Evolutionary conservation across 2,113 vertebrate species (phyloP).

Genomic region (Cephalopterus ornatus): DNA sequence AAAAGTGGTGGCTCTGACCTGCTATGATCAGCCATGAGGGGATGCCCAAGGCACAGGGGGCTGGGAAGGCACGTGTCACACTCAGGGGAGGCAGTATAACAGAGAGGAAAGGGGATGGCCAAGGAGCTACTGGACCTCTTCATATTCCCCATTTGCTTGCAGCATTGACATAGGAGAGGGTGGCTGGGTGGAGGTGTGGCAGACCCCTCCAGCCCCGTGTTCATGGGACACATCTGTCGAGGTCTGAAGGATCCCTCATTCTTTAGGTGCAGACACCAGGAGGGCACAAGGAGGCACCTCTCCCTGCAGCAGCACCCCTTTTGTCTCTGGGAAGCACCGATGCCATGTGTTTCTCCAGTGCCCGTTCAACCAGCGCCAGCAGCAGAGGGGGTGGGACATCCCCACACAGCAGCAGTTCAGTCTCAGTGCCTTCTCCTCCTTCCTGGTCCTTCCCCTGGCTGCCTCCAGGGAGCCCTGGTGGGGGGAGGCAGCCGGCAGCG

Average conservation of each 20-base stretch:
- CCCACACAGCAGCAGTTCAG: neutral
- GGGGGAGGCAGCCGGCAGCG: neutral
- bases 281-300: neutral
- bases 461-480: neutral
- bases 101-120: neutral
- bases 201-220: neutral
- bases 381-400: neutral
- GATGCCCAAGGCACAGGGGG: neutral
- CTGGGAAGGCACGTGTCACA: neutral
- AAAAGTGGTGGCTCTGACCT: neutral
- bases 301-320: neutral
- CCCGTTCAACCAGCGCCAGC: rapidly evolving
- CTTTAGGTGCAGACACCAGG: neutral
- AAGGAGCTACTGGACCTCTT: neutral
- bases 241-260: neutral
- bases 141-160: neutral
- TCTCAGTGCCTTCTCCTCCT: neutral
- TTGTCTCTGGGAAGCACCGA: neutral
- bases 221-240: neutral
- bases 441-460: rapidly evolving
- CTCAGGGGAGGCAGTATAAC: rapidly evolving
- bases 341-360: neutral
- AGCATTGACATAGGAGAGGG: neutral
- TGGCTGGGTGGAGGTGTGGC: rapidly evolving
- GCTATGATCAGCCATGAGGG: neutral